A percentile compares a stretch with the other conserved stretches of the same genome.
Conservation (phyloP, 2,888 invertebrate species). For the Drosophila mulleri region DNA sequence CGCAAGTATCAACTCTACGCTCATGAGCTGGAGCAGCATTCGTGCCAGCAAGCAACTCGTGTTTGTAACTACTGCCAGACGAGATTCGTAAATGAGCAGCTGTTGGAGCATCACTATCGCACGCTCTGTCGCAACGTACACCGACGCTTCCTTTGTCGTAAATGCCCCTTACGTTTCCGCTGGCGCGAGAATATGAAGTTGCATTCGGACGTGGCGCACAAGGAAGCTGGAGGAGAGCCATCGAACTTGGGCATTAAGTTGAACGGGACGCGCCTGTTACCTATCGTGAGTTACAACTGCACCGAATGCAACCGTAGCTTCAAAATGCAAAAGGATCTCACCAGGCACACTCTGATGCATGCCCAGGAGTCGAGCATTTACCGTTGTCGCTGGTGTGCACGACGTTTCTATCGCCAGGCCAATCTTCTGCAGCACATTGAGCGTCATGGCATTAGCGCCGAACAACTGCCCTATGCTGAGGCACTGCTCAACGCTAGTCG, state of each 20-base stretch:
- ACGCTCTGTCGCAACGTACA: constrained; percentile 81
- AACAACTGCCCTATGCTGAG: constrained; percentile 72
- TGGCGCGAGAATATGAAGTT: constrained; percentile 83
- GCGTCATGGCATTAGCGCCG: constrained; percentile 70
- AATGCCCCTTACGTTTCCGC: constrained; percentile 82
- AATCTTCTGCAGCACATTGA: constrained; percentile 80
- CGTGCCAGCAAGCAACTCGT: constrained; percentile 85
- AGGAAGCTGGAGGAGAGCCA: constrained; percentile 7
- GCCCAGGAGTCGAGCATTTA: constrained; percentile 73
- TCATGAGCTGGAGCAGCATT: constrained; percentile 78
- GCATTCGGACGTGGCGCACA: constrained; percentile 63
- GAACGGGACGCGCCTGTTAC: constrained; percentile 8
- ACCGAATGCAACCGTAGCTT: constrained; percentile 69
- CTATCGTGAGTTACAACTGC: constrained; percentile 53
- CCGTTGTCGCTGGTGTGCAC: constrained; percentile 82
- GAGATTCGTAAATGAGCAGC: constrained; percentile 86
- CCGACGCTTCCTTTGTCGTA: constrained; percentile 80
- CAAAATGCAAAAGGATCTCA: constrained; percentile 81
- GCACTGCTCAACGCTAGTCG: constrained; percentile 67
- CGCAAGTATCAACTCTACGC: constrained; percentile 81
- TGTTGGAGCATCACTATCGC: constrained; percentile 86
- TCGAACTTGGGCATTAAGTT: background rate
- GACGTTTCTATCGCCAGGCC: constrained; percentile 78
- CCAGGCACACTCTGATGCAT: constrained; percentile 76
- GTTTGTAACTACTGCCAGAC: constrained; percentile 86